Evolutionary conservation across 2,797 vertebrate genomes (phyloP).

Genomic region (Anisognathus igniventris): DNA sequence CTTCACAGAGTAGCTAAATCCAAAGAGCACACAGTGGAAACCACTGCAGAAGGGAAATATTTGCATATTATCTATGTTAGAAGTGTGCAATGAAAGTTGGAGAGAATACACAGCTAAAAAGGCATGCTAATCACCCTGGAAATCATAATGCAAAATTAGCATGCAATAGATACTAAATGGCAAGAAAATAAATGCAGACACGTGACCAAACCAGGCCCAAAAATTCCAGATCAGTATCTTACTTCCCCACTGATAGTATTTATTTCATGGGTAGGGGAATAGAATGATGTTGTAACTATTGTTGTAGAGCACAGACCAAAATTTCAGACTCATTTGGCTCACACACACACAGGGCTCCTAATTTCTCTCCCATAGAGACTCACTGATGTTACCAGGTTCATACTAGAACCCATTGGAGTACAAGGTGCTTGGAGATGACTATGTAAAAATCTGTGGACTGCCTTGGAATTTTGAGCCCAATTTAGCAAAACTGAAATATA

Average conservation of each 20-base stretch:
- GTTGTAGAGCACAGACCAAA: not conserved
- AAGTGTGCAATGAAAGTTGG: constrained; percentile 15
- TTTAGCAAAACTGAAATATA: not conserved
- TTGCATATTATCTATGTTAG: constrained; percentile 50
- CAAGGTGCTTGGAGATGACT: not conserved
- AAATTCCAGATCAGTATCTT: not conserved
- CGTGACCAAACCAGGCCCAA: not conserved
- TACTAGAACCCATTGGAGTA: not conserved
- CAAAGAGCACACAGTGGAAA: constrained; percentile 50
- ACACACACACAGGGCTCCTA: not conserved
- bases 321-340: not conserved
- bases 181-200: constrained; percentile 11
- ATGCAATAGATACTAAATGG: not conserved
- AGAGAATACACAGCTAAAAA: constrained; percentile 32
- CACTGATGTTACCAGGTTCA: not conserved
- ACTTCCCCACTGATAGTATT: not conserved
- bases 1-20: constrained; percentile 44
- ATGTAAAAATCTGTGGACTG: not conserved
- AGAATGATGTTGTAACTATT: not conserved
- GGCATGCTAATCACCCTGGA: constrained; percentile 31
- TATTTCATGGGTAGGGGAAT: not conserved
- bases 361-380: not conserved
- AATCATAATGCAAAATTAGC: constrained; percentile 46
- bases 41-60: constrained; percentile 42
- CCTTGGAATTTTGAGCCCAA: not conserved